phyloP scores from a whole-genome alignment of 2,797 vertebrate species.

The Pipistrellus pygmaeus region DNA sequence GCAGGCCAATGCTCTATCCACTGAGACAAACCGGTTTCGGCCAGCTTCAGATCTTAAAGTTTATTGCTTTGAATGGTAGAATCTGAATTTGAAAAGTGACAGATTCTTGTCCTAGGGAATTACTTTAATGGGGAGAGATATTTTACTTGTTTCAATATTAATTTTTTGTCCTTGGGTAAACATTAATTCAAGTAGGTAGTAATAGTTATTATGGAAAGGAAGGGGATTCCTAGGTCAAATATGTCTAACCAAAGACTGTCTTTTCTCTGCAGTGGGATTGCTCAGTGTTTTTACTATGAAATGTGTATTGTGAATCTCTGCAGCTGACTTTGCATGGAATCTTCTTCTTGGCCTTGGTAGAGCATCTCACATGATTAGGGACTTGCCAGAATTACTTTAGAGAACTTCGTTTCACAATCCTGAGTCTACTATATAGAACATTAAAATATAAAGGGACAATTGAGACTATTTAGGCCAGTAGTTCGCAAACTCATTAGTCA shows the following conservation, averaged over 20 bases:
- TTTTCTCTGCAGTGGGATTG: background rate
- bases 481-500: too few relatives aligned
- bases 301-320: background rate
- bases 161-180: background rate
- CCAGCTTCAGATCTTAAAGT: background rate
- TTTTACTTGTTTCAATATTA: background rate
- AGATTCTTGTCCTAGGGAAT: background rate
- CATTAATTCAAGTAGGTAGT: background rate
- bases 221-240: background rate
- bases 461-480: background rate
- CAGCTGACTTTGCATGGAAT: background rate
- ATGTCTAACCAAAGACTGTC: background rate
- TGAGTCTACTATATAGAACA: background rate
- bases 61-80: background rate
- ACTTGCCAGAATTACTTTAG: background rate
- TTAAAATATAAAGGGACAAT: background rate
- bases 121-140: background rate
- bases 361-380: background rate
- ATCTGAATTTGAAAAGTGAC: background rate
- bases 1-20: too few relatives aligned
- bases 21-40: too few relatives aligned
- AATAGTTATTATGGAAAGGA: background rate
- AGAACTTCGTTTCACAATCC: background rate
- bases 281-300: background rate
- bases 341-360: background rate